Conservation (phyloP, 1,140 invertebrate genomes). For the Dreissena polymorpha region DNA sequence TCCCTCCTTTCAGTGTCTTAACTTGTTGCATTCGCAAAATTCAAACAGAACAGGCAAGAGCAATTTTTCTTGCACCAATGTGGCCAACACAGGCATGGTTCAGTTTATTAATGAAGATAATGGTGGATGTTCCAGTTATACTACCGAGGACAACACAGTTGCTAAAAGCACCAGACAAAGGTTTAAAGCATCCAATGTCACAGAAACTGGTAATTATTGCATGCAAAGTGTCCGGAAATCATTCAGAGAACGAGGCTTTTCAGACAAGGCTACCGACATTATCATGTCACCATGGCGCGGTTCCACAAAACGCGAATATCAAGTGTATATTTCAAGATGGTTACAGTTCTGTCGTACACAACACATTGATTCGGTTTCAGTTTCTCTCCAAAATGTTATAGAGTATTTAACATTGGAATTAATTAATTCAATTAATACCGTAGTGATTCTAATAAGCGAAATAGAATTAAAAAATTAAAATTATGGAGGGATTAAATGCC, state of each 20-base stretch:
- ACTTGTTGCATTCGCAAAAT: conserved; percentile 45
- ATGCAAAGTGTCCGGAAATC: conserved; percentile 44
- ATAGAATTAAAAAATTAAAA: too few species aligned
- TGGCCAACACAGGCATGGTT: conserved; percentile 59
- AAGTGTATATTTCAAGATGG: conserved; percentile 44
- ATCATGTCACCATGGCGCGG: conserved; percentile 34
- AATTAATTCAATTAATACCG: too few species aligned
- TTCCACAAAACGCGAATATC: conserved; percentile 56
- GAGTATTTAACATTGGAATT: conserved; percentile 51
- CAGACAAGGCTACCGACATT: conserved; percentile 22
- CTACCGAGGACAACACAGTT: conserved; percentile 31
- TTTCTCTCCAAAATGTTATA: conserved; percentile 35
- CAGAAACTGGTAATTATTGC: conserved; percentile 46
- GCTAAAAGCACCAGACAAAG: conserved; percentile 17
- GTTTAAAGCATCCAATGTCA: conserved; percentile 30
- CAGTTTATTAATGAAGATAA: conserved; percentile 26
- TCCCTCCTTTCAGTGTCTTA: conserved; percentile 29
- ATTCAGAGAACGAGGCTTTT: conserved; percentile 33
- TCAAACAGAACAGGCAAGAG: conserved; percentile 28
- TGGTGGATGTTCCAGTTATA: conserved; percentile 36
- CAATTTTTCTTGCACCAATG: conserved; percentile 49
- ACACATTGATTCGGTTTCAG: conserved; percentile 54
- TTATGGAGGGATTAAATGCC: too few species aligned
- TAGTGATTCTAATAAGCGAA: too few species aligned
- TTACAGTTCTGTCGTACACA: conserved; percentile 51